phyloP scores from a whole-genome alignment of 2,888 invertebrate species.

The Oxyteleia sp. region DNA sequence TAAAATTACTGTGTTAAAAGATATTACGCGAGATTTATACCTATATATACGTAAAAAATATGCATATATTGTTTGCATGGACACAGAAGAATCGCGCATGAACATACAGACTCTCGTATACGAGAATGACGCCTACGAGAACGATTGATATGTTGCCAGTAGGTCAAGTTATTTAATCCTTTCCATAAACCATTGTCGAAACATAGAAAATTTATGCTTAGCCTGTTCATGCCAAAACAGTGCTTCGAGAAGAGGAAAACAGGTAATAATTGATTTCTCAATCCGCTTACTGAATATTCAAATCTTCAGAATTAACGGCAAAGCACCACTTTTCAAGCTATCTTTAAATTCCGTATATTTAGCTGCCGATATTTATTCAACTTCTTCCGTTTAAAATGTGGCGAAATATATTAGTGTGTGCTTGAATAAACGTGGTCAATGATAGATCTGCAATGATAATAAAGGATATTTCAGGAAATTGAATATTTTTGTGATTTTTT shows the following conservation, averaged over 20 bases:
- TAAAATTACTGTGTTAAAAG: conserved; percentile 35
- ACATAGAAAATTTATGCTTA: conserved; percentile 77
- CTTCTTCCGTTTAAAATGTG: conserved; percentile 13
- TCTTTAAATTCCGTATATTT: conserved; percentile 55
- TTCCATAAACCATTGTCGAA: conserved; percentile 84
- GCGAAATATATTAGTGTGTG: conserved; percentile 12
- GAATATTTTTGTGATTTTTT: no score
- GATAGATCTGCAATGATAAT: conserved; percentile 16
- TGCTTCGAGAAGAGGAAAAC: conserved; percentile 63
- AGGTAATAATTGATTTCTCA: conserved; percentile 66
- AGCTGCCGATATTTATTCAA: conserved; percentile 47
- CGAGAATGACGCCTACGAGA: conserved; percentile 62
- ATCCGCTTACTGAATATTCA: conserved; percentile 63
- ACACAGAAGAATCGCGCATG: conserved; percentile 51
- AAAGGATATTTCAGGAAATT: no score
- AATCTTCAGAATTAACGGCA: conserved; percentile 60
- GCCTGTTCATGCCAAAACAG: conserved; percentile 67
- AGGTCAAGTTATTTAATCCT: conserved; percentile 87
- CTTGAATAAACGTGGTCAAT: conserved; percentile 18
- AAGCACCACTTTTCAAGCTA: conserved; percentile 47
- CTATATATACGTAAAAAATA: conserved; percentile 37
- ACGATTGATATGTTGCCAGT: conserved; percentile 84
- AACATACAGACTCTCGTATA: conserved; percentile 46
- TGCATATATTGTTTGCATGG: conserved; percentile 53
- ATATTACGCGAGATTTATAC: conserved; percentile 45